Percentiles rank a stretch among this genome's conserved stretches.
Conservation (phyloP, 2,113 vertebrate genomes). For the Nycticryphes semicollaris region DNA sequence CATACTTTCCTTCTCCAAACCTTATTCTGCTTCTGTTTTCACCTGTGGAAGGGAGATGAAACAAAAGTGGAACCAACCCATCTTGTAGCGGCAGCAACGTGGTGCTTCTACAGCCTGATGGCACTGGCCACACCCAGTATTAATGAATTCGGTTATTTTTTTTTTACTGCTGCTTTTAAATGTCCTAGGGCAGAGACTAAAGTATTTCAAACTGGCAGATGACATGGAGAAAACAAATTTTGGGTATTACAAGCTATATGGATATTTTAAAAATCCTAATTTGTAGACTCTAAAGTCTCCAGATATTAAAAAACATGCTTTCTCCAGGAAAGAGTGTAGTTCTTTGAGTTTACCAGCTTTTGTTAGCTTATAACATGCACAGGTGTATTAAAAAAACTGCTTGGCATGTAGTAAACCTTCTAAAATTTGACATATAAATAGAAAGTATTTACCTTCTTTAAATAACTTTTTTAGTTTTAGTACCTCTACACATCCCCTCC, state of each 20-base stretch:
- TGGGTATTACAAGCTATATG: not conserved
- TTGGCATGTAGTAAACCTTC: not conserved
- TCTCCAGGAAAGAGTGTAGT: not conserved
- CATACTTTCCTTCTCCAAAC: not conserved
- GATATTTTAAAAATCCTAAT: not conserved
- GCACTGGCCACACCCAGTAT: not conserved
- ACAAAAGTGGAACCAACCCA: not conserved
- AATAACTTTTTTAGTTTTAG: not conserved
- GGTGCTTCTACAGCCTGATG: not conserved
- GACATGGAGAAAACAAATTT: not conserved
- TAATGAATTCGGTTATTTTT: not conserved
- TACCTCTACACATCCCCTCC: not conserved
- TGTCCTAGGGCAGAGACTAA: not conserved
- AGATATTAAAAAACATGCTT: not conserved
- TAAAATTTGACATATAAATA: not conserved
- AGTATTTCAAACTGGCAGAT: not conserved
- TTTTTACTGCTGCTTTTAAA: not conserved
- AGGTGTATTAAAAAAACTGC: not conserved
- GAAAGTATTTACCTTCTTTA: not conserved
- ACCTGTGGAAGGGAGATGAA: not conserved
- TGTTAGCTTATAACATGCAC: not conserved
- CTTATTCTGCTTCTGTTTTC: not conserved
- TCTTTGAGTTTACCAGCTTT: not conserved
- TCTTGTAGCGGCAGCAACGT: fast-evolving
- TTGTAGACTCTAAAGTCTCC: not conserved